Base-by-base conservation (phyloP, 2,888 invertebrate genomes). In the Eupithecia inturbata region DNA sequence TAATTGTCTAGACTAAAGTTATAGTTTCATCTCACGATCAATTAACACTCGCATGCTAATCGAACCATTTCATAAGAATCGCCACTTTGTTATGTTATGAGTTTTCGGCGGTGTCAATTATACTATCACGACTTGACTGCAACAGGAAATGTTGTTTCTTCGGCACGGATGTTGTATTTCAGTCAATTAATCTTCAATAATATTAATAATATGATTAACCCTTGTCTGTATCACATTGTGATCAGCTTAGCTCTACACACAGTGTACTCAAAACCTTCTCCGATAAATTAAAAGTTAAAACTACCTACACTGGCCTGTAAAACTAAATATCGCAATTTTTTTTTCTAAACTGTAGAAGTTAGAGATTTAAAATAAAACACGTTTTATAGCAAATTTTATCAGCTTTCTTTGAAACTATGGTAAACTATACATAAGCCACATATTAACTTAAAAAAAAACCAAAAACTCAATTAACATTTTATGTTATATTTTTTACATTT, bases 31-130 rank as follows among this genome's bases (percentile, higher is more conserved):
- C 31, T 33, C 14, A 41, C 26, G 39, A 36, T 26, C 14, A 39
- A 7, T 66, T 64, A 64, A 10, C 66, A 39, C 39, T 66, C 6
- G 14, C 5, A 16, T 39, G 26, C 1, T 66, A 66, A 66, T 66
- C 14, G 66, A 22, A 66, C 39, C 39, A 39, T 66, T 66, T 66
- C 66, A 39, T 66, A 66, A 26, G 66, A 39, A n/a, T 36, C 22
- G 9, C 22, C 22, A 39, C 22, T 60, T 33, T 63, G 36, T 63
- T 28, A 28, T 31, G 31, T 31, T 63, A 57, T 60, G 60, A 31
- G 39, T 36, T 66, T 36, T 39, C 10, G 39, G 22, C 26, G 66
- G 66, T 66, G 66, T 66, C 22, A 41, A 66, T 22, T 5, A 36
- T 14, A 66, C 12, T 26, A 39, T 66, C 66, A 66, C 66, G 39